Evolutionary conservation across 2,113 vertebrate species (phyloP), one percentile per base, ranked within the genome.

Genomic region (Apteryx mantelli): DNA sequence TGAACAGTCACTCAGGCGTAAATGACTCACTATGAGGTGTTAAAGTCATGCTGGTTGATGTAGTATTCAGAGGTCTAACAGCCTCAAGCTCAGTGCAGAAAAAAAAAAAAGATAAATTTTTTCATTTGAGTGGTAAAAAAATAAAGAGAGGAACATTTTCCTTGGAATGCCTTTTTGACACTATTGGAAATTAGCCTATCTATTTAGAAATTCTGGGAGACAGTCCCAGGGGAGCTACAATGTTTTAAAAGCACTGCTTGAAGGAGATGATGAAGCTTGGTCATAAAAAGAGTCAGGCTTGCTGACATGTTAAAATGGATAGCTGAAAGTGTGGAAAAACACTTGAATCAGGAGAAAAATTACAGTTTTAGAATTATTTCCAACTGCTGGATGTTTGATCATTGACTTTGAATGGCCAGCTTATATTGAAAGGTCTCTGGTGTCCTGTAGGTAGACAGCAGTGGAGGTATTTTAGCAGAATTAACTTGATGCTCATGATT

Each of bases 401-500:
- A 69, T 13, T 86, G 55, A 80, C 53, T 79, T 52, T 78, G 80
- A 73, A 83, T 65, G 82, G 69, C 36, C 69, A 91, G 48, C 70
- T 93, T 73, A 82, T 87, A 77, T 32, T 79, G 4, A 24, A 94
- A 83, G n/a, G 79, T 64, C 66, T 83, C 13, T 79, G 32, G 20
- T 91, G 58, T 73, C 42, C 63, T 78, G n/a, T 50, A 82, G 38
- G 50, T 73, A 56, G 53, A 17, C 21, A 64, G 7, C 24, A 61
- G 30, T 61, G 64, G 56, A 89, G 15, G 52, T 38, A 82, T 69
- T 10, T 92, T 95, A 96, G 86, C 53, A 95, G 91, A 56, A 79
- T 61, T 84, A 69, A 55, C 80, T 69, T 92, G 63, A 75, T 95
- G 88, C 68, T 93, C 88, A 53, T 91, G 65, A 91, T 89, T 96